These are phyloP conservation scores for Molanna angustata DNA, from an alignment of 2,888 invertebrate species.

Conservation along the genomic window DNA sequence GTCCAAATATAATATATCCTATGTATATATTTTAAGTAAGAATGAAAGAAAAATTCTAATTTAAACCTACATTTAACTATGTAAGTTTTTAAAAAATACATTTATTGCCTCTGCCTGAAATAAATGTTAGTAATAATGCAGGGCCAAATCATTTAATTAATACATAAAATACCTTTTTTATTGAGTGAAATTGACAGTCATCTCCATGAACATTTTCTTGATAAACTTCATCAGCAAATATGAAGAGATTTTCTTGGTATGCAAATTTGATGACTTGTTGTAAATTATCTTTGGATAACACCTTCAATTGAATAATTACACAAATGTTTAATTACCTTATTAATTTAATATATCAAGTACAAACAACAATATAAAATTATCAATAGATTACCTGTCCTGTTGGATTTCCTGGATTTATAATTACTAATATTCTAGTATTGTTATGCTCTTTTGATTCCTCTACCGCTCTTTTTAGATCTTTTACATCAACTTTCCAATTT, in stretches of 20 bases:
- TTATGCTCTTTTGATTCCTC: slow-evolving; percentile 59
- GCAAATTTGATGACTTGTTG: slow-evolving; percentile 91
- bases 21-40: too few species aligned
- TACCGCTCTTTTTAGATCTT: slow-evolving; percentile 77
- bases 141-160: not conserved
- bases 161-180: slow-evolving; percentile 70
- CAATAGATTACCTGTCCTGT: slow-evolving; percentile 67
- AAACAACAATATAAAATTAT: not conserved
- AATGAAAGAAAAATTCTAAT: too few species aligned
- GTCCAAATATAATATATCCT: too few species aligned
- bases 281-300: slow-evolving; percentile 85
- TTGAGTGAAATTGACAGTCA: slow-evolving; percentile 85
- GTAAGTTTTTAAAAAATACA: too few species aligned
- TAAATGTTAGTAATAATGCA: not conserved
- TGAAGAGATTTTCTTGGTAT: slow-evolving; percentile 74
- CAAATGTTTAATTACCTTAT: not conserved
- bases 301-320: slow-evolving; percentile 40
- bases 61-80: too few species aligned
- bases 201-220: slow-evolving; percentile 95
- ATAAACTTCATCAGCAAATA: slow-evolving; percentile 95
- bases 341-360: too few species aligned
- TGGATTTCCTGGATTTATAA: slow-evolving; percentile 99
- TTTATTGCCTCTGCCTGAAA: not conserved
- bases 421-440: slow-evolving; percentile 80
- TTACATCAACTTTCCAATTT: slow-evolving; percentile 78